Conservation (phyloP, 1,140 invertebrate genomes). For the Ladona fulva region DNA sequence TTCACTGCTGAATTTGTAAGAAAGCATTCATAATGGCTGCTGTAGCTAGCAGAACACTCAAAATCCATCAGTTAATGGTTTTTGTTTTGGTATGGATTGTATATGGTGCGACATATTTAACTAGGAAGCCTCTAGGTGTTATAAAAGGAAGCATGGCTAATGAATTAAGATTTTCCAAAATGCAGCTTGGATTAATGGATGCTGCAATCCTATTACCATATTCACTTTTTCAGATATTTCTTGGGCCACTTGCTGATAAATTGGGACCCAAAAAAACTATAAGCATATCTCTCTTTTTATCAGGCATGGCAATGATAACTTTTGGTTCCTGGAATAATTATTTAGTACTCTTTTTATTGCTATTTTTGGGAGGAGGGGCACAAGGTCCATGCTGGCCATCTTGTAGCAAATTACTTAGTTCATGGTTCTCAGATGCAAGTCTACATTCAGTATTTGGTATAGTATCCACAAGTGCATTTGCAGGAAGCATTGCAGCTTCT, state of each 20-base stretch:
- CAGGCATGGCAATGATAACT: slow-evolving; percentile 38
- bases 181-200: slow-evolving; percentile 39
- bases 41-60: neutral
- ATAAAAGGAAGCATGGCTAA: slow-evolving; percentile 41
- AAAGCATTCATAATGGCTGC: neutral
- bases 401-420: slow-evolving; percentile 37
- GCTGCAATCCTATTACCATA: slow-evolving; percentile 43
- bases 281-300: slow-evolving; percentile 35
- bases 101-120: slow-evolving; percentile 40
- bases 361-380: slow-evolving; percentile 40
- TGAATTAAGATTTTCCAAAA: slow-evolving; percentile 32
- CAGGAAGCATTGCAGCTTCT: slow-evolving; percentile 43
- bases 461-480: slow-evolving; percentile 43
- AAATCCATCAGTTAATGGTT: slow-evolving; percentile 29
- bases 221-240: slow-evolving; percentile 39
- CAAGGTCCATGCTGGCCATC: slow-evolving; percentile 44
- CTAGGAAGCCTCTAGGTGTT: slow-evolving; percentile 42
- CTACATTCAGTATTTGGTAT: slow-evolving; percentile 42
- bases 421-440: slow-evolving; percentile 39
- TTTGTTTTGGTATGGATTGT: slow-evolving; percentile 38
- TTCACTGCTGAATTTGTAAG: neutral
- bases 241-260: slow-evolving; percentile 38
- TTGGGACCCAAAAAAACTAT: slow-evolving; percentile 40
- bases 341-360: slow-evolving; percentile 33
- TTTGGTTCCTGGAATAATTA: slow-evolving; percentile 39